Evolutionary conservation across 35 echinoderm and acorn worm genomes (phyloP), one percentile per base, ranked within the genome.

Genomic region (Chiridota heheva): DNA sequence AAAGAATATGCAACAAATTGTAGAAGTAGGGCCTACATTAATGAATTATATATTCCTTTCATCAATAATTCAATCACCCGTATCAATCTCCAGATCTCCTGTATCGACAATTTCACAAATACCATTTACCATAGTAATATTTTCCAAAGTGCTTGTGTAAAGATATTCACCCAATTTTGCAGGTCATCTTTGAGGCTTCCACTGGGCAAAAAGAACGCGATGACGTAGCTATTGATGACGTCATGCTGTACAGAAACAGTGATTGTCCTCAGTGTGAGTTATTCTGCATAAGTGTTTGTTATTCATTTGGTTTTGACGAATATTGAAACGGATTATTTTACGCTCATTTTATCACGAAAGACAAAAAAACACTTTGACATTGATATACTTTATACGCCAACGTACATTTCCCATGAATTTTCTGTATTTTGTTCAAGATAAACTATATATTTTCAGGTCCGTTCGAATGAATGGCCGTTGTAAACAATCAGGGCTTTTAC

Each of bases 191-290:
- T 59, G 89, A 91, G 60, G 89, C 73, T 0, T 63, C 43, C 3
- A 84, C 72, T 2, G 89, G 89, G 0, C 33, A 78, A n/a, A 73
- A 63, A 4, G 66, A 81, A 39, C 73, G 59, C 15, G 89, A 84
- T 7, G 88, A 96, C 35, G 83, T 96, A 15, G 92, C 92, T 10
- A 67, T 96, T 29, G 92, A 96, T 58, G 92, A 96, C 69, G 61
- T 96, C 0, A 43, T 73, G 22, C 84, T 96, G 28, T 74, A 81
- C 24, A 16, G 60, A 4, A 81, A 80, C 12, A 17, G 13, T 5
- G 40, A 42, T 73, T 73, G 69, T 73, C 69, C 69, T 6, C 4
- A 42, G 38, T 73, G 69, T 73, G 47, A 73, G 69, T 73, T 34
- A 65, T 65, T 13, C 16, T 24, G 32, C 32, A n/a, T 32, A 65